Conservation (phyloP, 2,888 invertebrate genomes). For the Nymphalis c-album region DNA sequence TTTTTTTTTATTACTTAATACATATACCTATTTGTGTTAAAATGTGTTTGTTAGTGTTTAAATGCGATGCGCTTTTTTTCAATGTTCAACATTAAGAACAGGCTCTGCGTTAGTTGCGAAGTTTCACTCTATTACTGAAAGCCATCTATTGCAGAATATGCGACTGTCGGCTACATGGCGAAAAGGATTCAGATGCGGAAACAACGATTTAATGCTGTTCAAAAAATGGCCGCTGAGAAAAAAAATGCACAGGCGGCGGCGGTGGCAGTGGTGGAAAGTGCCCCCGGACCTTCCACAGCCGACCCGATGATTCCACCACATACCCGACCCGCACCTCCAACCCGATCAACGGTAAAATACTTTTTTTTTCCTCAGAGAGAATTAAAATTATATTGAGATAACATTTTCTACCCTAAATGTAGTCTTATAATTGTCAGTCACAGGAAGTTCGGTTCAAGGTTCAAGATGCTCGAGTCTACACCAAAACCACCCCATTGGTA, state of each 20-base stretch:
- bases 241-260: slow-evolving; percentile 82
- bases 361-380: not conserved
- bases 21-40: not conserved
- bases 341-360: slow-evolving; percentile 68
- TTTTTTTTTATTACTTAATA: not conserved
- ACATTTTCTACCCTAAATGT: slow-evolving; percentile 35
- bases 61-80: slow-evolving; percentile 9
- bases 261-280: slow-evolving; percentile 81
- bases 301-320: slow-evolving; percentile 82
- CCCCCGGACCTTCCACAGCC: slow-evolving; percentile 83
- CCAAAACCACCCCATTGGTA: slow-evolving; percentile 93
- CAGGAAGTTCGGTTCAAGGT: slow-evolving; percentile 97
- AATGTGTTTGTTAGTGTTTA: slow-evolving; percentile 10
- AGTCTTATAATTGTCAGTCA: slow-evolving; percentile 48
- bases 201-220: slow-evolving; percentile 92
- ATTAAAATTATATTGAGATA: slow-evolving; percentile 40
- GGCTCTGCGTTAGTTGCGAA: slow-evolving; percentile 36
- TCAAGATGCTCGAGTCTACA: slow-evolving; percentile 95
- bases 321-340: slow-evolving; percentile 76
- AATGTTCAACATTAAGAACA: not conserved
- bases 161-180: slow-evolving; percentile 98
- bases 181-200: slow-evolving; percentile 98
- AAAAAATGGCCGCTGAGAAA: slow-evolving; percentile 95
- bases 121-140: slow-evolving; percentile 19
- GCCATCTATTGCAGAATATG: slow-evolving; percentile 89